These are phyloP conservation scores for Callyntrura sp. DNA, from an alignment of 2,888 invertebrate genomes.

Conservation along the genomic window DNA sequence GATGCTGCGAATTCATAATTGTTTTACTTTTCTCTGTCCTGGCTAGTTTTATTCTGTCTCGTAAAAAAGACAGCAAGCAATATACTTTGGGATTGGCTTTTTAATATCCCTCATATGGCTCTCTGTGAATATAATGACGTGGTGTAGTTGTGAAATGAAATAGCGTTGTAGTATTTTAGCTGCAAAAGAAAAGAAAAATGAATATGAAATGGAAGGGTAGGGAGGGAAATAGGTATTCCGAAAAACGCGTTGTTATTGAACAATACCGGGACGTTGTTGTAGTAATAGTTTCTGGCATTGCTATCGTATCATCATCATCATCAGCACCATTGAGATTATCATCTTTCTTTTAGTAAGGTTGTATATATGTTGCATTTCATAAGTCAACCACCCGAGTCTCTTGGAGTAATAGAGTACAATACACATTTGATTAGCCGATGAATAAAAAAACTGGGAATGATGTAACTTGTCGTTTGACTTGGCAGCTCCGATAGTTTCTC, in stretches of 20 bases:
- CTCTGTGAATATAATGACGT: neutral
- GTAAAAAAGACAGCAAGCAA: slow-evolving; percentile 3
- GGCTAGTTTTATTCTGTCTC: neutral
- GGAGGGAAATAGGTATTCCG: neutral
- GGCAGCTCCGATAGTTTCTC: slow-evolving; percentile 13
- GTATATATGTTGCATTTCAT: neutral
- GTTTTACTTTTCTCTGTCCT: slow-evolving; percentile 33
- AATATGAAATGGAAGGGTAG: slow-evolving; percentile 9
- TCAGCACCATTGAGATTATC: slow-evolving; percentile 8
- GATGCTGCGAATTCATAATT: slow-evolving; percentile 33
- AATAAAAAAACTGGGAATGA: neutral
- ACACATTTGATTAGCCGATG: slow-evolving; percentile 21
- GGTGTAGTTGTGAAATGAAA: neutral
- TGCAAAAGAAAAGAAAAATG: slow-evolving; percentile 26
- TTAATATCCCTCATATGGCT: neutral
- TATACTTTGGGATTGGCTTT: slow-evolving; percentile 42
- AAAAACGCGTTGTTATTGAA: neutral
- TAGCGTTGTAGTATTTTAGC: neutral
- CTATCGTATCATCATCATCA: neutral
- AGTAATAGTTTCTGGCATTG: neutral
- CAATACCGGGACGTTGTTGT: slow-evolving; percentile 31
- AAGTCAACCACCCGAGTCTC: neutral
- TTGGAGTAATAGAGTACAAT: slow-evolving; percentile 9
- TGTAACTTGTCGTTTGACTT: slow-evolving; percentile 48
- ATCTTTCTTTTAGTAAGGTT: slow-evolving; percentile 11